These are phyloP conservation scores for Laspeyria flexula DNA, from an alignment of 2,888 invertebrate species.

Conservation along the genomic window DNA sequence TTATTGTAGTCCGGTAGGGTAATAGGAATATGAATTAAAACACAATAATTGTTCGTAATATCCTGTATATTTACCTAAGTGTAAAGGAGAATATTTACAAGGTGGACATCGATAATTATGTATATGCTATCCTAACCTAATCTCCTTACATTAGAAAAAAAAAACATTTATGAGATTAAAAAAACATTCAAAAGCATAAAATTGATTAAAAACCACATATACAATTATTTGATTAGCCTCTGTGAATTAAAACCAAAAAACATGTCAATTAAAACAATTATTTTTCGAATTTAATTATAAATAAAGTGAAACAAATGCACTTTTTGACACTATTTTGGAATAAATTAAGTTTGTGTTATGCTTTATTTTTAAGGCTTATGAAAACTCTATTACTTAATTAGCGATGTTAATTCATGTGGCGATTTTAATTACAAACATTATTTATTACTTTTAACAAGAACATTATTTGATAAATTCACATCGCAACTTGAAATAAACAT, in stretches of 20 bases:
- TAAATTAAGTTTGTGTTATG: no score
- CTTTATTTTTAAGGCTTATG: no score
- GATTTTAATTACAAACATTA: no score
- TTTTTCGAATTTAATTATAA: not conserved
- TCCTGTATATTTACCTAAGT: conserved; percentile 84
- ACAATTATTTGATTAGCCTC: conserved; percentile 39
- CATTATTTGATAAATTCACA: no score
- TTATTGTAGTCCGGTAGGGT: not conserved
- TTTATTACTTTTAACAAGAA: no score
- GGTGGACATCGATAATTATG: conserved; percentile 76
- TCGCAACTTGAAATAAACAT: no score
- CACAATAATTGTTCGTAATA: conserved; percentile 62
- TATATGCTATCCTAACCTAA: conserved; percentile 70
- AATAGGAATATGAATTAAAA: conserved; percentile 58
- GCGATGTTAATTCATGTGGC: no score
- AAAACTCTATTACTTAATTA: no score
- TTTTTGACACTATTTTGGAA: not conserved
- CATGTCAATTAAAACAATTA: not conserved
- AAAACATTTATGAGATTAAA: conserved; percentile 32
- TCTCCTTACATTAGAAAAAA: conserved; percentile 47
- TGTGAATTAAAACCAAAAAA: conserved; percentile 21
- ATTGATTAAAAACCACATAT: conserved; percentile 17
- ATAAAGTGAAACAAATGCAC: not conserved
- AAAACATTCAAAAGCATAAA: conserved; percentile 25
- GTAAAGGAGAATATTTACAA: conserved; percentile 86